Conservation (phyloP, 2,888 invertebrate species). For the Philereme vetulata region DNA sequence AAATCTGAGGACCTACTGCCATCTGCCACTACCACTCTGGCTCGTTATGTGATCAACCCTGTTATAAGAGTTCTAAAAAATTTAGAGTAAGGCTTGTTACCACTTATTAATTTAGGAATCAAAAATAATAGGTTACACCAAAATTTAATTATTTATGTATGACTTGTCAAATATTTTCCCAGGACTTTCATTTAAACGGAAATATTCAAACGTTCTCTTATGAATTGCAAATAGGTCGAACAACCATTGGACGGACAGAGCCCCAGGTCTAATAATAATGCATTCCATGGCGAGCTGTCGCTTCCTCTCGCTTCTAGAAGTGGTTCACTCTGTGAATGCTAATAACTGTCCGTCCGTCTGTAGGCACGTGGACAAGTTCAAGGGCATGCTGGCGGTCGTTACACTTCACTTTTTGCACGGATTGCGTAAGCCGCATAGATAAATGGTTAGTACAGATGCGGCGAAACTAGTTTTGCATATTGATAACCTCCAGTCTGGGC, state of each 20-base stretch:
- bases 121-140: no score
- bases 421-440: slow-evolving; percentile 51
- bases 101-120: no score
- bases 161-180: slow-evolving; percentile 7
- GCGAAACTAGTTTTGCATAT: neutral
- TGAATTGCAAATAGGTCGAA: slow-evolving; percentile 29
- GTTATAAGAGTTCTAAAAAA: no score
- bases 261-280: slow-evolving; percentile 40
- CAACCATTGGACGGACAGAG: slow-evolving; percentile 1
- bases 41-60: no score
- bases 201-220: slow-evolving; percentile 25
- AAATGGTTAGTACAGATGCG: slow-evolving; percentile 45
- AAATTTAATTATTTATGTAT: no score
- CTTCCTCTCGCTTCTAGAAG: slow-evolving; percentile 52
- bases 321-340: slow-evolving; percentile 50
- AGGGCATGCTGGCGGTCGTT: slow-evolving; percentile 64
- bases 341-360: slow-evolving; percentile 48
- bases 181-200: slow-evolving; percentile 8
- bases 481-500: no score
- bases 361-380: slow-evolving; percentile 62
- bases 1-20: no score
- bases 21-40: no score
- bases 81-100: no score
- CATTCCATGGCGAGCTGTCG: slow-evolving; percentile 44
- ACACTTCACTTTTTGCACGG: slow-evolving; percentile 62